Evolutionary conservation across 2,113 vertebrate species (phyloP).

Genomic region (Mustela lutreola): DNA sequence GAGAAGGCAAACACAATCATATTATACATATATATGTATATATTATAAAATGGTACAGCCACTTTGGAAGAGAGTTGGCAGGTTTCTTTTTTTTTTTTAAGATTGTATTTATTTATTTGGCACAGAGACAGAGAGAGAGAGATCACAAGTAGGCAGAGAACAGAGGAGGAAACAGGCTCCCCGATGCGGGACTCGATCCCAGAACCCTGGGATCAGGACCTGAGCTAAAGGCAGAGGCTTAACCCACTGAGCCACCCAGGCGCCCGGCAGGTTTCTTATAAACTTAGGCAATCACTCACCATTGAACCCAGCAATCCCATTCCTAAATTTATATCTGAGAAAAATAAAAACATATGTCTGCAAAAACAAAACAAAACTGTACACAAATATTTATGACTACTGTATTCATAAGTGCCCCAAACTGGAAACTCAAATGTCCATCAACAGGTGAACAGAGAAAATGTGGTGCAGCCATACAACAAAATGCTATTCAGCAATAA

Average conservation of each 20-base stretch:
- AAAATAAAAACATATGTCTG: neutral
- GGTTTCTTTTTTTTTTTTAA: neutral
- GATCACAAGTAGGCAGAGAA: too few species aligned
- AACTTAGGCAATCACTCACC: neutral
- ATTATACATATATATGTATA: neutral
- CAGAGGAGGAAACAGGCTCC: too few species aligned
- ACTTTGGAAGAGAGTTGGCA: neutral
- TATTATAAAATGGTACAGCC: neutral
- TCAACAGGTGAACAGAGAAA: neutral
- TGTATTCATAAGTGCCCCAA: neutral
- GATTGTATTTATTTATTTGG: too few species aligned
- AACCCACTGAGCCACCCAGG: too few species aligned
- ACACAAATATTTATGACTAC: neutral
- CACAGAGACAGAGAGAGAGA: too few species aligned
- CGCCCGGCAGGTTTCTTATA: neutral
- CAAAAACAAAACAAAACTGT: neutral
- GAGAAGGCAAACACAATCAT: neutral
- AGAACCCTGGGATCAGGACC: too few species aligned
- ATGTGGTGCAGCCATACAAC: neutral
- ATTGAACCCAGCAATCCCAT: neutral
- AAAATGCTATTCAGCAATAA: neutral
- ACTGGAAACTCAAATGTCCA: neutral
- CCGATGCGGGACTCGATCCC: too few species aligned
- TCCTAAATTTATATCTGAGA: neutral
- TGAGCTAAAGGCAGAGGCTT: too few species aligned